Base-by-base conservation (phyloP, 2,797 vertebrate genomes). In the Apogon talboti region DNA sequence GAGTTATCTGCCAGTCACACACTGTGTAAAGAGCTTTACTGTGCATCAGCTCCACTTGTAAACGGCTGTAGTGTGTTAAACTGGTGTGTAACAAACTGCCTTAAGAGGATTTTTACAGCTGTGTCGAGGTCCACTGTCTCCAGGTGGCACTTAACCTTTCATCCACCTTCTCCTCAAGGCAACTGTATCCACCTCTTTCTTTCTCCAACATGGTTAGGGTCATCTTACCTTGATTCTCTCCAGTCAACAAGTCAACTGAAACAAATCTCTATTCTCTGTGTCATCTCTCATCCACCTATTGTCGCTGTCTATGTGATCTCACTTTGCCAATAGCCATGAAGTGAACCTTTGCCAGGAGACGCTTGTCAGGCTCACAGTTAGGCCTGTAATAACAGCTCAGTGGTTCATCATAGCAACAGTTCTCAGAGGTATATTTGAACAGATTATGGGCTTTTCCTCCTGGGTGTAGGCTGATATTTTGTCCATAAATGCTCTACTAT, bases 361-460 rank as follows among this genome's bases (percentile, higher is more conserved):
- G 56, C 65, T 67, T 81, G 75, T 81, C 68, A 72, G 71, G 68
- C 78, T 81, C 49, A 14, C 52, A 1, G 50, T 75, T 79, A 85
- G 56, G 67, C 71, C 80, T 78, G 66, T 86, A 85, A 91, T 87
- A 85, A 88, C 84, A 86, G 66, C 67, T 84, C 65, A 65, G 28
- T 18, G 47, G 63, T 57, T 50, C 71, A 76, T 79, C 68, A 82
- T 71, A 87, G 76, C 79, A 89, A 21, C 81, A 81, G 71, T 77
- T 81, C 63, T 71, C 76, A 77, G 62, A 71, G n/a, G n/a, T 55
- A 50, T 76, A 79, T 82, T 90, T 89, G 87, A 79, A 78, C 56
- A 79, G 85, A 91, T 89, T 81, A 84, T 16, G 46, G 70, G 78
- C 68, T 85, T 48, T 24, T 74, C 66, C 78, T 45, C n/a, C 10